Percentiles rank a stretch among this genome's conserved stretches.
Evolutionary conservation across 2,888 invertebrate species (phyloP).

Genomic region (Odontocerum albicorne): DNA sequence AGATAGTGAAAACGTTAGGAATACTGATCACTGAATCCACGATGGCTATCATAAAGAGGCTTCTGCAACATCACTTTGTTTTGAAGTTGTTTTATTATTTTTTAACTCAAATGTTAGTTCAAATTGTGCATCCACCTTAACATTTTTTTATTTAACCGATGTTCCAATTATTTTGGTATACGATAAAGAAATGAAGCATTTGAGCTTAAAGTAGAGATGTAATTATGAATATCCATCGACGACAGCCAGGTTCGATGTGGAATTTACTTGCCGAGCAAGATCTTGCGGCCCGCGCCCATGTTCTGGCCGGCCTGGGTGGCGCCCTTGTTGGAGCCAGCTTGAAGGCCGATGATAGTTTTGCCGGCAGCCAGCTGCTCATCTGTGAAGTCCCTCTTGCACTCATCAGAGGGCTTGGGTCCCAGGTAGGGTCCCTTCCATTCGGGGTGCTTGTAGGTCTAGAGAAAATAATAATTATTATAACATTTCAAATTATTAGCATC

Average conservation of each 20-base stretch:
- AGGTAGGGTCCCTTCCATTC: constrained; percentile 86
- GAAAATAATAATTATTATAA: constrained; percentile 15
- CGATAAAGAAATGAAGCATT: too few relatives aligned
- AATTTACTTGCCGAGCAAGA: constrained; percentile 84
- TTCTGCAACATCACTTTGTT: too few relatives aligned
- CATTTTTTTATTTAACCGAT: not conserved
- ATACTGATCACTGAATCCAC: too few relatives aligned
- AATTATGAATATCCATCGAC: not conserved
- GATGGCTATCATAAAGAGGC: too few relatives aligned
- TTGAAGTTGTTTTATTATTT: too few relatives aligned
- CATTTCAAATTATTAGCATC: not conserved
- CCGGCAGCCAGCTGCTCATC: constrained; percentile 90
- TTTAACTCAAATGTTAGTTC: not conserved
- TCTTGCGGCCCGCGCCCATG: constrained; percentile 87
- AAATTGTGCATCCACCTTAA: not conserved
- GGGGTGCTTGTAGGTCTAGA: constrained; percentile 79
- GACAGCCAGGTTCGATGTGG: not conserved
- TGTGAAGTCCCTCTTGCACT: constrained; percentile 91
- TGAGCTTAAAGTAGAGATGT: too few relatives aligned
- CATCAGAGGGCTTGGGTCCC: constrained; percentile 93
- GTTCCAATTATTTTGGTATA: not conserved
- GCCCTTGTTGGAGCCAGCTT: constrained; percentile 95
- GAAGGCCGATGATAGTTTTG: constrained; percentile 87
- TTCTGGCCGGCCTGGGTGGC: constrained; percentile 91
- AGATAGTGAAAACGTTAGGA: not conserved